Evolutionary conservation across 2,797 vertebrate species (phyloP).

Genomic region (Cichlasoma orientale): DNA sequence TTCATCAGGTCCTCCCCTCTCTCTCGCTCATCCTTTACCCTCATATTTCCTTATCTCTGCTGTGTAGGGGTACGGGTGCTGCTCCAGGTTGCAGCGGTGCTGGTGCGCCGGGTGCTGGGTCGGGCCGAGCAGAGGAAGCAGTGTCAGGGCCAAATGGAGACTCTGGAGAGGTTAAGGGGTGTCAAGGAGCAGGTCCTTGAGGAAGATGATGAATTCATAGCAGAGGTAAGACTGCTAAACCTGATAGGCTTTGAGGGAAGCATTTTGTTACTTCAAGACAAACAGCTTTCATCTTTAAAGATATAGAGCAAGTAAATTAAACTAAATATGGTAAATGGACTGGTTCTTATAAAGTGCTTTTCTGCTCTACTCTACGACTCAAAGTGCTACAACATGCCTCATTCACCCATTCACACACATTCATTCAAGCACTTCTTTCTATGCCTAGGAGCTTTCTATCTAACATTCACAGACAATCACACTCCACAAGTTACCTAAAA

Average conservation of each 20-base stretch:
- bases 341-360: too few species aligned
- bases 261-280: not conserved
- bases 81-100: slow-evolving; percentile 86
- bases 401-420: too few species aligned
- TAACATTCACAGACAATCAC: too few species aligned
- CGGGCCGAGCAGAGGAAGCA: slow-evolving; percentile 81
- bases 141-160: slow-evolving; percentile 89
- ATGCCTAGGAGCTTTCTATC: too few species aligned
- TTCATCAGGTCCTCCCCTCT: not conserved
- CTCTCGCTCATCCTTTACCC: not conserved
- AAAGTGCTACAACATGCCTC: too few species aligned
- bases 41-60: not conserved
- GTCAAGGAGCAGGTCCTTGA: slow-evolving; percentile 79
- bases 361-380: too few species aligned
- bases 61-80: slow-evolving; percentile 85
- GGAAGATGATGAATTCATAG: slow-evolving; percentile 84
- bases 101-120: slow-evolving; percentile 87
- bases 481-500: not conserved
- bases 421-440: too few species aligned
- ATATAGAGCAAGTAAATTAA: not conserved
- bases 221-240: slow-evolving; percentile 75
- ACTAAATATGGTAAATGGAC: not conserved
- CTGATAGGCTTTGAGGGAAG: not conserved
- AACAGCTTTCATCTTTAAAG: not conserved
- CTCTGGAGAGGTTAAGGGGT: slow-evolving; percentile 84